Evolutionary conservation across 1,140 invertebrate species (phyloP).

Genomic region (Melipona quadrifasciata): DNA sequence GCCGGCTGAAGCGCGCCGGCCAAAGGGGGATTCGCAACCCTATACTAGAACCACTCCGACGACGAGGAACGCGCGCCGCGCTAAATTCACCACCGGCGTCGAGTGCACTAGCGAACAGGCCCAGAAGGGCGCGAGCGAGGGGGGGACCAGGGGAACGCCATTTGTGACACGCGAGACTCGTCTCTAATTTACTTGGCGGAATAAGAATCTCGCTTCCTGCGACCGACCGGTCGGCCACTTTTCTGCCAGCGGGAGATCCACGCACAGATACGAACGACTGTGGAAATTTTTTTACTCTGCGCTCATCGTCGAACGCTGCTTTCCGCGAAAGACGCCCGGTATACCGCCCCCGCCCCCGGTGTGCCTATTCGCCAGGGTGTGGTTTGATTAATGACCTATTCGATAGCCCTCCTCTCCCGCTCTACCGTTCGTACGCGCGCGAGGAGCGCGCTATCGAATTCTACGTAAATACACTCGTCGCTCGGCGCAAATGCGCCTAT

Average conservation of each 20-base stretch:
- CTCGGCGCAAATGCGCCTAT: slow-evolving; percentile 50
- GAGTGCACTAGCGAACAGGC: slow-evolving; percentile 37
- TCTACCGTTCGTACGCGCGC: slow-evolving; percentile 49
- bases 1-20: neutral
- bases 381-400: slow-evolving; percentile 82
- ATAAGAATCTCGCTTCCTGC: neutral
- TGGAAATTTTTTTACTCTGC: too few relatives aligned
- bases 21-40: slow-evolving; percentile 34
- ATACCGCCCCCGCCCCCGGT: slow-evolving; percentile 54
- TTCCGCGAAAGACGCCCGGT: slow-evolving; percentile 77
- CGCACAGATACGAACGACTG: too few relatives aligned
- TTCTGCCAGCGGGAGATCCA: too few relatives aligned
- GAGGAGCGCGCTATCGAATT: slow-evolving; percentile 76
- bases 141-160: neutral
- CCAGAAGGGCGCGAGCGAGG: neutral
- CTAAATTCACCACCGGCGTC: slow-evolving; percentile 52
- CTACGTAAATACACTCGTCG: slow-evolving; percentile 75
- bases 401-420: slow-evolving; percentile 71
- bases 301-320: too few relatives aligned
- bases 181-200: slow-evolving; percentile 20
- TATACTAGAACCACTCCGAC: slow-evolving; percentile 33
- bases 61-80: slow-evolving; percentile 39
- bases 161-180: slow-evolving; percentile 37
- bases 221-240: too few relatives aligned
- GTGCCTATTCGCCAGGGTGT: slow-evolving; percentile 78